Evolutionary conservation across 2,888 invertebrate genomes (phyloP), one percentile per base, ranked within the genome.

Genomic region (Clusia tigrina): DNA sequence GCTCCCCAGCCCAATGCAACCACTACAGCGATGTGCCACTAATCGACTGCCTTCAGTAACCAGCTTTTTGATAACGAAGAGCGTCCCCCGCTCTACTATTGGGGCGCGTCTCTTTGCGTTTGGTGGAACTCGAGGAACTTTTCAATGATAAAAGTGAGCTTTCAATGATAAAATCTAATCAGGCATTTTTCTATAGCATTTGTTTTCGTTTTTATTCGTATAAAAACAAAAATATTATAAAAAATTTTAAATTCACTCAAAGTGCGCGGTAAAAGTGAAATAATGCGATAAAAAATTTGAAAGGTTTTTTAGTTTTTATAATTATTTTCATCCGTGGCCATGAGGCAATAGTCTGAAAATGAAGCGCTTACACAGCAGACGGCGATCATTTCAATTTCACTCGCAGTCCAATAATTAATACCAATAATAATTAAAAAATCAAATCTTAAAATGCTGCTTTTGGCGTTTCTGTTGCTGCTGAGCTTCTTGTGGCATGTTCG

Each of bases 401-500:
- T 38, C n/a, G 17, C 12, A 24, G 22, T 56, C 22, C 3, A 22
- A 20, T 18, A 9, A 9, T 51, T 22, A 1, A 51, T 51, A n/a
- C 12, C 10, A 17, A 51, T 15, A 51, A 51, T 1, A 26, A 32
- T 6, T n/a, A 24, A 48, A 32, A 32, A 32, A 32, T 32, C 32
- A 32, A 32, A 9, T 32, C 6, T 6, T 12, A 32, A 58, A 2
- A 58, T 58, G 58, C 52, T 53, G 20, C 20, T 58, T 22, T 10
- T 23, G 2, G 58, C 52, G 22, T 32, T 58, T 38, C 37, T 58
- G 3, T 3, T 58, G 17, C 12, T 58, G 22, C 26, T 58, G n/a
- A 22, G 22, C 15, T 52, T 52, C 1, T 52, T 52, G 32, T 58
- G 58, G 58, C 52, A 17, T 23, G 42, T 58, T 23, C 23, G 51